Evolutionary conservation across 2,888 invertebrate genomes (phyloP).

Genomic region (Drosophila mimetica): DNA sequence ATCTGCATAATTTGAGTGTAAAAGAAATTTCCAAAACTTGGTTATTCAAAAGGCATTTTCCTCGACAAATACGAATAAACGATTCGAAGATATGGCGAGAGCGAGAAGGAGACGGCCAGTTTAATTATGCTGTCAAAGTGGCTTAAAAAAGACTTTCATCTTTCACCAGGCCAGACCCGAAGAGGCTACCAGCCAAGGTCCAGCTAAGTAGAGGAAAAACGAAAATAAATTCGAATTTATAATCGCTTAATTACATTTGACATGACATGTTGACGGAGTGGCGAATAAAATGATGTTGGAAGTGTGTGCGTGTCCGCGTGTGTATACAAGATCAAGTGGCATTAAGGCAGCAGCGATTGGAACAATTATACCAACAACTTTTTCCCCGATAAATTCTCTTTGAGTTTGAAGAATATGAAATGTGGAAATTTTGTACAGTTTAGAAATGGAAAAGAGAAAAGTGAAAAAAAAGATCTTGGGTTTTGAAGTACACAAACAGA

Average conservation of each 20-base stretch:
- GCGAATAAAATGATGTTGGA: constrained; percentile 49
- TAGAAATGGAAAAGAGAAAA: neutral
- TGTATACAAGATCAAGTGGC: constrained; percentile 60
- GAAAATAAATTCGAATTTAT: constrained; percentile 62
- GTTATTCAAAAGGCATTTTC: constrained; percentile 59
- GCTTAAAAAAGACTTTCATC: constrained; percentile 75
- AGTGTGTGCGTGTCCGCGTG: constrained; percentile 1
- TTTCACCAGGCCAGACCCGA: constrained; percentile 56
- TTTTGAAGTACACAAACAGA: neutral
- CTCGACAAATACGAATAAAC: constrained; percentile 55
- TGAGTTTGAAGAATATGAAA: neutral
- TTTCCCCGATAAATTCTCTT: neutral
- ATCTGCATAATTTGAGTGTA: constrained; percentile 62
- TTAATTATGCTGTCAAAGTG: constrained; percentile 78
- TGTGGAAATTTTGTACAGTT: neutral
- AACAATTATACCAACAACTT: constrained; percentile 31
- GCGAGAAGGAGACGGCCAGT: constrained; percentile 45
- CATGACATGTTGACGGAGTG: constrained; percentile 76
- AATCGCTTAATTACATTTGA: constrained; percentile 78
- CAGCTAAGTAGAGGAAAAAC: constrained; percentile 36
- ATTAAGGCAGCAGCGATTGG: constrained; percentile 49
- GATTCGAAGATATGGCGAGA: constrained; percentile 47
- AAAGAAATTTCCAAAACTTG: constrained; percentile 50
- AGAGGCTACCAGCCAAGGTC: constrained; percentile 40
- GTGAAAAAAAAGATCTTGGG: neutral